These are phyloP conservation scores for Chiropotes sagulatus DNA, from an alignment of 2,797 vertebrate genomes.

Conservation along the genomic window DNA sequence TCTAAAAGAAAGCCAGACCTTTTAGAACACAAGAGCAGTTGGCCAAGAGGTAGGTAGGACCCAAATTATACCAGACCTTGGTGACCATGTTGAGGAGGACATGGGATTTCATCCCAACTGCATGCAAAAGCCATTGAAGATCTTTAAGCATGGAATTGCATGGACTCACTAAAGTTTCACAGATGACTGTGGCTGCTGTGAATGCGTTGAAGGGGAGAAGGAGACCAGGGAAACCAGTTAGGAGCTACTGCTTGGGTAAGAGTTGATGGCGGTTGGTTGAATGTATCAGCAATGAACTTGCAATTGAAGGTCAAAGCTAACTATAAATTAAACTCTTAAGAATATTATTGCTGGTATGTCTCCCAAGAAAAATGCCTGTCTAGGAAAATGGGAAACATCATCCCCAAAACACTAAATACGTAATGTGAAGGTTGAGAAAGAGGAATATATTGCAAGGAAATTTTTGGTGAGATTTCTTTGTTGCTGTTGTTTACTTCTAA, in stretches of 20 bases:
- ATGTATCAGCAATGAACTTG: background rate
- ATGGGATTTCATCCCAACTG: background rate
- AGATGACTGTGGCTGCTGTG: background rate
- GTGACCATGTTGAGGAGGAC: background rate
- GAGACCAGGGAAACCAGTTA: background rate
- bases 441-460: background rate
- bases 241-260: background rate
- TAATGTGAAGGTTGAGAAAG: constrained; percentile 6
- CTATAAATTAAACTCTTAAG: background rate
- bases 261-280: background rate
- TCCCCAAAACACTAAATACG: background rate
- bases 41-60: background rate
- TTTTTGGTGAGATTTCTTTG: background rate
- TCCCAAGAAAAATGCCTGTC: background rate
- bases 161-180: background rate
- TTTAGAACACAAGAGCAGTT: background rate
- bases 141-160: background rate
- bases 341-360: background rate
- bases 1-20: constrained; percentile 37
- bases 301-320: background rate
- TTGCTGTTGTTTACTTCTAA: background rate
- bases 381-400: background rate
- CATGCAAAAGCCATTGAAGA: background rate
- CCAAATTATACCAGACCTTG: background rate
- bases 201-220: background rate